A percentile compares a stretch with the other conserved stretches of the same genome.
Conservation (phyloP, 2,113 vertebrate species). For the Chitala chitala region DNA sequence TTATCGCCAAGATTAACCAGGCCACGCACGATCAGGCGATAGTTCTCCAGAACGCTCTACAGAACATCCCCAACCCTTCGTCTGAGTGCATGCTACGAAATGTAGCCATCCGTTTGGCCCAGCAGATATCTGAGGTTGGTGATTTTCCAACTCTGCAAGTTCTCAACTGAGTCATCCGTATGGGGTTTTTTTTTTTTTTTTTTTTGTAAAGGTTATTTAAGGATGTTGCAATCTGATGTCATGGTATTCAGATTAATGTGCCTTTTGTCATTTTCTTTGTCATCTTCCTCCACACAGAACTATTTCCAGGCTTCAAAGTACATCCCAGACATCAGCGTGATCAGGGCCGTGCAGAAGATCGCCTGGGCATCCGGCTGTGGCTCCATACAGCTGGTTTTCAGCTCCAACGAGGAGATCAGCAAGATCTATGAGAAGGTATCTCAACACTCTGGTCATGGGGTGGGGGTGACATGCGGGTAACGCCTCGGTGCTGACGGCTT, state of each 20-base stretch:
- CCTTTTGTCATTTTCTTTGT: background rate
- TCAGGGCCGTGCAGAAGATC: conserved; percentile 95
- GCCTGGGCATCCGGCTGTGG: conserved; percentile 97
- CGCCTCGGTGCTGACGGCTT: too few species aligned
- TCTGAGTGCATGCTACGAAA: conserved; percentile 98
- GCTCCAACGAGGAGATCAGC: conserved; percentile 94
- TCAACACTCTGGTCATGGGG: background rate
- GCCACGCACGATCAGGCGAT: conserved; percentile 96
- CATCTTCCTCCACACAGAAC: conserved; percentile 42
- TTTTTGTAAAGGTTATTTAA: too few species aligned
- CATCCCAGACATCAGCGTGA: conserved; percentile 97
- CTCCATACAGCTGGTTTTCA: conserved; percentile 92
- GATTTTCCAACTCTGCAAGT: conserved; percentile 17
- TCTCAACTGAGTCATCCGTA: background rate
- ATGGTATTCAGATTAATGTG: too few species aligned
- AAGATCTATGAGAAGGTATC: conserved; percentile 97
- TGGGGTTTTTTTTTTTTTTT: background rate
- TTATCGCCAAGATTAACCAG: conserved; percentile 80
- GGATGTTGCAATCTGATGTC: too few species aligned
- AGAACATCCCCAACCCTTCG: conserved; percentile 97
- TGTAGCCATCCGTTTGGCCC: conserved; percentile 94
- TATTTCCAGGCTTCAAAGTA: conserved; percentile 89
- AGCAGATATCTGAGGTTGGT: conserved; percentile 96
- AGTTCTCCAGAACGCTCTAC: conserved; percentile 94
- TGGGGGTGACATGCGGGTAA: too few species aligned